These are phyloP conservation scores for Hybos culiciformis DNA, from an alignment of 2,888 invertebrate species.

Conservation along the genomic window DNA sequence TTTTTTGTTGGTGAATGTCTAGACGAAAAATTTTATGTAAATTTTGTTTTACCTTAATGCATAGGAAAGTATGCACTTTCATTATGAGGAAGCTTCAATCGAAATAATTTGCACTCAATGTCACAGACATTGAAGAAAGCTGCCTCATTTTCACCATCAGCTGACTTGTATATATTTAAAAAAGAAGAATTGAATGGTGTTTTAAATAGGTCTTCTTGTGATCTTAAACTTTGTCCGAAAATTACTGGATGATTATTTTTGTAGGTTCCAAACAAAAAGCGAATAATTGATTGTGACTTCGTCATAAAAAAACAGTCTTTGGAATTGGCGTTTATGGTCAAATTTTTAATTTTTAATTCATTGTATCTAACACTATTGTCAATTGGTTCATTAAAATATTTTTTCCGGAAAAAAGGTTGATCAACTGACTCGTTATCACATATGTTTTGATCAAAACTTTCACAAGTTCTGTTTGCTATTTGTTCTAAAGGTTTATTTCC, in stretches of 20 bases:
- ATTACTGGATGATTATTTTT: background rate
- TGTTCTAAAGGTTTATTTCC: constrained; percentile 7
- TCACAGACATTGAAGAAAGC: background rate
- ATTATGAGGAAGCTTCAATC: background rate
- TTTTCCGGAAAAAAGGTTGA: too few relatives aligned
- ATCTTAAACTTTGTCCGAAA: background rate
- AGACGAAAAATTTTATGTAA: too few relatives aligned
- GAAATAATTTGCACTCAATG: background rate
- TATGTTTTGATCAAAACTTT: background rate
- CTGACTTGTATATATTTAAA: constrained; percentile 1
- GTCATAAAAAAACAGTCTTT: constrained; percentile 2
- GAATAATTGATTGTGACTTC: background rate
- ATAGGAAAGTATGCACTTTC: background rate
- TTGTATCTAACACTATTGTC: background rate
- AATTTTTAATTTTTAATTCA: background rate
- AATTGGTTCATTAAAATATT: too few relatives aligned
- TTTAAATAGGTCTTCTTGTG: background rate
- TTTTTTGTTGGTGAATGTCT: too few relatives aligned
- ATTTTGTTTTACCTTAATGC: too few relatives aligned
- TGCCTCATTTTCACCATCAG: background rate
- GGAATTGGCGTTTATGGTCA: background rate
- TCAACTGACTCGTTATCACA: background rate
- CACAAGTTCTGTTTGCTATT: constrained; percentile 5
- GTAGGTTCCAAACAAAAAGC: constrained; percentile 1
- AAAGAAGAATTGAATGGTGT: constrained; percentile 2